phyloP scores from a whole-genome alignment of 2,113 vertebrate genomes.

The Alexandromys fortis region DNA sequence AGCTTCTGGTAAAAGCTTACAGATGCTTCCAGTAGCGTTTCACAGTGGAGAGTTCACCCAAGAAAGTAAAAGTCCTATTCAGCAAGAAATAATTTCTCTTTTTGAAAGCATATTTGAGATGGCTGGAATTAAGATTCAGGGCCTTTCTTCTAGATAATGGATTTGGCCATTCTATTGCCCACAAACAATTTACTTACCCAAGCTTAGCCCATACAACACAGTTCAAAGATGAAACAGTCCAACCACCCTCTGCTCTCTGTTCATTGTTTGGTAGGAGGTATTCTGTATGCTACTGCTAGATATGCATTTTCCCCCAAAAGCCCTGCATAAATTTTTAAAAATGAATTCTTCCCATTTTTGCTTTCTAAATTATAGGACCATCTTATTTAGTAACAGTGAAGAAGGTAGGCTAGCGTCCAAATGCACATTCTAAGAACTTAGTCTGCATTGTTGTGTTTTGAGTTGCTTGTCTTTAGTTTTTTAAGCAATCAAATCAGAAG shows the following conservation, averaged over 20 bases:
- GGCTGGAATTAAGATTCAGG: conserved; percentile 23
- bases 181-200: conserved; percentile 38
- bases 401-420: neutral
- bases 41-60: conserved; percentile 16
- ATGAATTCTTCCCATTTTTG: neutral
- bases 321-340: neutral
- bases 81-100: conserved; percentile 38
- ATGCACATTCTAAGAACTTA: conserved; percentile 20
- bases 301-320: neutral
- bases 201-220: conserved; percentile 17
- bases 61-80: conserved; percentile 40
- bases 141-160: conserved; percentile 31
- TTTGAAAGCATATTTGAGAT: conserved; percentile 28
- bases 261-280: neutral
- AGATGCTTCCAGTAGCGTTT: neutral
- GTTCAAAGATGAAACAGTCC: neutral
- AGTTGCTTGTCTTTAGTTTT: neutral
- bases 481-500: conserved; percentile 20
- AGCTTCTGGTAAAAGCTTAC: neutral
- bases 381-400: conserved; percentile 1
- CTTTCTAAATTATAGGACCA: conserved; percentile 47
- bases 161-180: conserved; percentile 24
- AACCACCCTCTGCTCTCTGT: neutral
- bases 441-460: conserved; percentile 5
- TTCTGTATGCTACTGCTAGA: neutral